A percentile compares a stretch with the other conserved stretches of the same genome.
phyloP scores from a whole-genome alignment of 2,888 invertebrate species.

The Eupithecia vulgata region DNA sequence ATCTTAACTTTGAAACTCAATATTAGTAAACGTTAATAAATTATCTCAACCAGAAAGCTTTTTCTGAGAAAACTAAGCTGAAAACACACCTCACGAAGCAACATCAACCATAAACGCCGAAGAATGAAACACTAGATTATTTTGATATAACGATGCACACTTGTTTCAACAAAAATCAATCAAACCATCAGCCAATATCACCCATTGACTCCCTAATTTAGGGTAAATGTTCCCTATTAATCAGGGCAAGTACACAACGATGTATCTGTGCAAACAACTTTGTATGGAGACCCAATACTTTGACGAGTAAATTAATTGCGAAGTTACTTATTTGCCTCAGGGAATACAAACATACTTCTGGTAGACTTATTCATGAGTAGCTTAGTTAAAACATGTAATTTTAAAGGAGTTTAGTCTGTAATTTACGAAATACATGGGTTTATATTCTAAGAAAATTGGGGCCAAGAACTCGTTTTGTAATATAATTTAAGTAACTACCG shows the following conservation, averaged over 20 bases:
- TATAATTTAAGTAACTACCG: neutral
- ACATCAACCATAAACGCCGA: no score
- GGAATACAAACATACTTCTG: slow-evolving; percentile 1
- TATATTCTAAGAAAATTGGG: neutral
- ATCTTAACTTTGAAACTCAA: no score
- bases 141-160: neutral
- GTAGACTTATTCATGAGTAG: neutral
- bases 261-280: slow-evolving; percentile 5
- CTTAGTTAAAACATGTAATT: neutral
- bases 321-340: slow-evolving; percentile 5
- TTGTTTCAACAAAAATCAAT: neutral
- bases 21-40: neutral
- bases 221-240: neutral
- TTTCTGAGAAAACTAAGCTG: neutral
- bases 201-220: neutral
- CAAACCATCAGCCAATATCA: neutral
- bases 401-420: neutral
- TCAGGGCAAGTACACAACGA: neutral
- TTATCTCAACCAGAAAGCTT: neutral
- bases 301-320: slow-evolving; percentile 7
- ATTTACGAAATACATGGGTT: neutral
- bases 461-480: neutral
- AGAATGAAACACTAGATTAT: neutral
- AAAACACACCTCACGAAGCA: neutral
- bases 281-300: neutral